Evolutionary conservation across 2,888 invertebrate genomes (phyloP).

Genomic region (Crocallis elinguaria): DNA sequence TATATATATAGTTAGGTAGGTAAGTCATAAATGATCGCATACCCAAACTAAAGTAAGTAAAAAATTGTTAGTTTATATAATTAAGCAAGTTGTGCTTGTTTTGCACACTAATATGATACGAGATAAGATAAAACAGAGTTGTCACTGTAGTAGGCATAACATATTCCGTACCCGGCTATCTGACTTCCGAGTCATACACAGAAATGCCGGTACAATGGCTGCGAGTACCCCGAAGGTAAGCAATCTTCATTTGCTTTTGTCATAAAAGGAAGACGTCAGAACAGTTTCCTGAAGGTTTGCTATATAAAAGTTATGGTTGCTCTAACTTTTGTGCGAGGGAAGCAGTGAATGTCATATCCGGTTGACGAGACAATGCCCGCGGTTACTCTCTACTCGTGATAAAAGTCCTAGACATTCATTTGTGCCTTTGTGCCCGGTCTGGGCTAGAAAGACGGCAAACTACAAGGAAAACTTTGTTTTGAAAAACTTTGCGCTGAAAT

Average conservation of each 20-base stretch:
- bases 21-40: too few species aligned
- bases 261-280: constrained; percentile 32
- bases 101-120: not conserved
- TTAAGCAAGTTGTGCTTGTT: too few species aligned
- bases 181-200: constrained; percentile 19
- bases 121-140: not conserved
- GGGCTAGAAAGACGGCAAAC: constrained; percentile 30
- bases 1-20: too few species aligned
- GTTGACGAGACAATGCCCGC: constrained; percentile 42
- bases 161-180: constrained; percentile 9
- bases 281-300: constrained; percentile 31
- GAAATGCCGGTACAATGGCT: constrained; percentile 14
- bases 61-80: too few species aligned
- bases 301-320: constrained; percentile 34
- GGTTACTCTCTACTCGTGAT: constrained; percentile 37
- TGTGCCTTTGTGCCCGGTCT: constrained; percentile 38
- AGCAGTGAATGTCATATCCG: constrained; percentile 41
- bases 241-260: constrained; percentile 31
- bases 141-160: constrained; percentile 1
- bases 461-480: constrained; percentile 34
- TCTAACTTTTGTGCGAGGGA: constrained; percentile 38
- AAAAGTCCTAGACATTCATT: constrained; percentile 41
- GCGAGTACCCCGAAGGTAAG: constrained; percentile 28
- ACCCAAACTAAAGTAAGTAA: too few species aligned
- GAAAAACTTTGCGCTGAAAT: constrained; percentile 19